phyloP scores from a whole-genome alignment of 2,888 invertebrate genomes.

The Nomada lathburiana region DNA sequence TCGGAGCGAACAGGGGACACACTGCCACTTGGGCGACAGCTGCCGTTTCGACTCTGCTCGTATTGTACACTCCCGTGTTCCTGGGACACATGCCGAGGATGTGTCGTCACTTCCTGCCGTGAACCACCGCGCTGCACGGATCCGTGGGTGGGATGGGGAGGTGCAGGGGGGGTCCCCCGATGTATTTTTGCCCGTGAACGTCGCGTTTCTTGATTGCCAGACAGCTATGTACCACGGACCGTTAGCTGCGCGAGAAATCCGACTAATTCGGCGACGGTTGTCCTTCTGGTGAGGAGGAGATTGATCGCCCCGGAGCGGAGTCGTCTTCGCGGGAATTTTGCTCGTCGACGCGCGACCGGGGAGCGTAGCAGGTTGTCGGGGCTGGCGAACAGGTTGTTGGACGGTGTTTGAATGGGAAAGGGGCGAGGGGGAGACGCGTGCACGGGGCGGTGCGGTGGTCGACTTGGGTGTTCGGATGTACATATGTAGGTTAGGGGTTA shows the following conservation, averaged over 20 bases:
- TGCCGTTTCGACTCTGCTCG: constrained; percentile 68
- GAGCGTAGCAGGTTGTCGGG: constrained; percentile 10
- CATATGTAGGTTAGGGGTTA: background rate
- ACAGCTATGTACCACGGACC: background rate
- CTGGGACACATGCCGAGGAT: constrained; percentile 68
- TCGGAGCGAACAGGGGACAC: constrained; percentile 63
- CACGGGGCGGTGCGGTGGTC: background rate
- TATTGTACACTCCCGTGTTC: constrained; percentile 38
- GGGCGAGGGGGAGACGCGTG: background rate
- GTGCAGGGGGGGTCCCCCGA: background rate
- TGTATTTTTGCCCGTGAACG: constrained; percentile 32
- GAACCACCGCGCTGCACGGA: constrained; percentile 1
- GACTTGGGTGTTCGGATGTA: background rate
- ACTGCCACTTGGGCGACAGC: constrained; percentile 80
- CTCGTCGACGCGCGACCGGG: background rate
- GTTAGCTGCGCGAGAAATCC: constrained; percentile 3
- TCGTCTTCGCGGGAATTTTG: background rate
- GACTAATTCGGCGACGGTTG: background rate
- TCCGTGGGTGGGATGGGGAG: constrained; percentile 17
- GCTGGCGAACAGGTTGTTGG: constrained; percentile 11
- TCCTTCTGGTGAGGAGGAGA: background rate
- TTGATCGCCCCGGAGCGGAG: background rate
- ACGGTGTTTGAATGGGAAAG: background rate
- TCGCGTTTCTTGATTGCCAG: background rate
- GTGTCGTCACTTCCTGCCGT: constrained; percentile 80